Evolutionary conservation across 2,113 vertebrate species (phyloP), one percentile per base, ranked within the genome.

Genomic region (Chlamydotis undulata): DNA sequence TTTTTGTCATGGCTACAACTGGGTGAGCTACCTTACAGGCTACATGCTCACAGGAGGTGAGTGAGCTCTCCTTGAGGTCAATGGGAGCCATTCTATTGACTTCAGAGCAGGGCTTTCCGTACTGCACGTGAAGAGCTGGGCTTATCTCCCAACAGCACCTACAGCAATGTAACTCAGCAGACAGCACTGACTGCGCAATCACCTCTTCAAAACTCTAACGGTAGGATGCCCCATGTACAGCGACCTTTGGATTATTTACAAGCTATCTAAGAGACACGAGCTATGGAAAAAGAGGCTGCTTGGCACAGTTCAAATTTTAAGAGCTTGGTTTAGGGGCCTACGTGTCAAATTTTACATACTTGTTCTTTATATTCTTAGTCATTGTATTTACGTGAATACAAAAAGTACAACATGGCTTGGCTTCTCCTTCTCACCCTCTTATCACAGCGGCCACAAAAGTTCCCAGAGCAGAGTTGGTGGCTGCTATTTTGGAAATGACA

Each of bases 401-500:
- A 33, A 68, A 96, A 87, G 60, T 23, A 87, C 73, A 84, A 23
- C 10, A n/a, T 26, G 43, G 69, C 74, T 89, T 75, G 53, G 80
- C 65, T 92, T 92, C 65, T 92, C 39, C 69, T 92, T 79, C 69
- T 94, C 69, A 87, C 57, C 35, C 39, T 86, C 83, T 90, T 90
- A 89, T 93, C 92, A 76, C 22, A 84, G 69, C 4, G 2, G 61
- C 41, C 77, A 82, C 57, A 57, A 84, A 86, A 89, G 65, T 92
- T 96, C 92, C 91, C 92, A 92, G 65, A 94, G 80, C 68, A 91
- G 68, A 93, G 59, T 1, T 89, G 23, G 83, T 83, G 93, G 89
- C 93, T 96, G 89, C 91, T 96, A 87, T 93, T 96, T 94, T 96
- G 89, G 94, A 94, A 85, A 86, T 0, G 4, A 83, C 67, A 93